Base-by-base conservation (phyloP, 2,888 invertebrate species). In the Idaea straminata region DNA sequence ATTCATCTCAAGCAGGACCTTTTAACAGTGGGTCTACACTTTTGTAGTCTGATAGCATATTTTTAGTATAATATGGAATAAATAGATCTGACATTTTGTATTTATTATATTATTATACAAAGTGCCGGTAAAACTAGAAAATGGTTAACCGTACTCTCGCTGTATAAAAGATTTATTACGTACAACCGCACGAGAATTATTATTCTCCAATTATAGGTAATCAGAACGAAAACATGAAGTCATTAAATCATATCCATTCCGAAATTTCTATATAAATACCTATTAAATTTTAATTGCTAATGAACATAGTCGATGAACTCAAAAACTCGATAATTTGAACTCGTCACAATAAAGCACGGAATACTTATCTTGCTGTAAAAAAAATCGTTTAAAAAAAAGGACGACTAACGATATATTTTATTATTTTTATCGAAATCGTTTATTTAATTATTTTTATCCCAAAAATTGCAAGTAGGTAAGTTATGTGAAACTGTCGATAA, bases 301-400 rank as follows among this genome's bases (percentile, higher is more conserved):
- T 69, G 67, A 67, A 69, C 64, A 66, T 69, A 71, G 71, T 71
- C 71, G 71, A 63, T 60, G 71, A 69, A 64, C 72, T 66, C 66
- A 25, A 25, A 25, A 25, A 25, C 3, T 25, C 25, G 25, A 25
- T 25, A 61, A 62, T 62, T 66, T 68, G 64, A 66, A 68, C 66
- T 65, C 65, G 67, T 72, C 67, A 69, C 66, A 70, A 69, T 67
- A 72, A 70, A 71, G 68, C 64, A 63, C 65, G 60, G 69, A 65
- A 64, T 61, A 59, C 57, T 70, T 71, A 74, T 69, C 3, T 25
- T 25, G 25, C 25, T 25, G 25, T 25, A 25, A 25, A 25, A 25
- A 25, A 25, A 25, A 25, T 25, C 25, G 25, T 2, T 25, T 25
- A 25, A 25, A 3, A 25, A 25, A 25, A 25, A 25, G 25, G 25